phyloP scores from a whole-genome alignment of 2,797 vertebrate genomes.

The Antennarius maculatus region DNA sequence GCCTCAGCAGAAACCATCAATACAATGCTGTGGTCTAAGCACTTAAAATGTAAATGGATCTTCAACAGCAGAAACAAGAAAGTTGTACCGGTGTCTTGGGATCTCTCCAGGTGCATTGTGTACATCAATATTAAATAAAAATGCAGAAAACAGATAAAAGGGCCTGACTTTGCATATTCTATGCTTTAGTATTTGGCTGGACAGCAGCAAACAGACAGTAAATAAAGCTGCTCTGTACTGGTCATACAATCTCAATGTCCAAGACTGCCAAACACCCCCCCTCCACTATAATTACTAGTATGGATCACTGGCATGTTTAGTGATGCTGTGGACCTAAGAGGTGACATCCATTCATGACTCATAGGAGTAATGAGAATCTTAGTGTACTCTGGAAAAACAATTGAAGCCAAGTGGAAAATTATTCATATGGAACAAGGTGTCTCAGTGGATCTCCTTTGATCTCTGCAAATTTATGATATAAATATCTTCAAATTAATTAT shows the following conservation, averaged over 20 bases:
- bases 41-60: constrained; percentile 73
- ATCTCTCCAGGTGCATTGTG: constrained; percentile 27
- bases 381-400: constrained; percentile 41
- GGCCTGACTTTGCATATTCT: constrained; percentile 11
- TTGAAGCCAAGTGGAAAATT: constrained; percentile 56
- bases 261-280: not conserved
- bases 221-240: constrained; percentile 7
- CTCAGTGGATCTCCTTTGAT: constrained; percentile 70
- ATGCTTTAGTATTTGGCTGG: not conserved
- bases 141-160: constrained; percentile 18
- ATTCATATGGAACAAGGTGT: constrained; percentile 71
- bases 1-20: constrained; percentile 53
- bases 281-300: too few species aligned
- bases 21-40: constrained; percentile 54
- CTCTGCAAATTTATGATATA: constrained; percentile 69
- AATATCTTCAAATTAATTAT: constrained; percentile 74
- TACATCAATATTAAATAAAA: constrained; percentile 40
- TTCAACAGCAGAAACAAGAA: constrained; percentile 41
- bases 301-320: not conserved
- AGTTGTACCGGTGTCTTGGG: constrained; percentile 39
- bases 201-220: constrained; percentile 39
- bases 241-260: not conserved
- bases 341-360: constrained; percentile 14
- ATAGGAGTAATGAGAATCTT: constrained; percentile 19
- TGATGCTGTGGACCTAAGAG: constrained; percentile 1